Conservation (phyloP, 2,797 vertebrate species). For the Distichodus sexfasciatus region DNA sequence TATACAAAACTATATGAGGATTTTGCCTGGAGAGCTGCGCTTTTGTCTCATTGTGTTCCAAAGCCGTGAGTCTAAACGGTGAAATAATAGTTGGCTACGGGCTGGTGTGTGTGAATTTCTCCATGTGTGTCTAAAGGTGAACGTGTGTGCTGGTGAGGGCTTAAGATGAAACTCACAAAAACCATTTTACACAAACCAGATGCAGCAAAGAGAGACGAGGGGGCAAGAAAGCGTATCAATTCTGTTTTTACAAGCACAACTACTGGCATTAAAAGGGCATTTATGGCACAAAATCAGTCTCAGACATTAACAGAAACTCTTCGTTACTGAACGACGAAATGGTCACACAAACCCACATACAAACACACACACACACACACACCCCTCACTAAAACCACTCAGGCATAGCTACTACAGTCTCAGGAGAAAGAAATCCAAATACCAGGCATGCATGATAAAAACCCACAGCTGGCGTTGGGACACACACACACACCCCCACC, state of each 20-base stretch:
- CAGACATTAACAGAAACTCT: background rate
- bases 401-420: constrained; percentile 57
- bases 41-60: background rate
- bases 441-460: constrained; percentile 70
- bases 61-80: background rate
- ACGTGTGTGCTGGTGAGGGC: background rate
- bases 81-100: background rate
- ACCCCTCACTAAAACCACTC: constrained; percentile 22
- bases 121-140: background rate
- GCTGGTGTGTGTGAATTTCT: constrained; percentile 3
- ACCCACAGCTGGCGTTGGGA: constrained; percentile 63
- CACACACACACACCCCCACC: constrained; percentile 18
- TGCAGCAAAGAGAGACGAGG: background rate
- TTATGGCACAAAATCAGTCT: background rate
- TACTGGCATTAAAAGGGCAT: background rate
- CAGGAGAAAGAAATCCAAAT: constrained; percentile 70
- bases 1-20: background rate
- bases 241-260: background rate
- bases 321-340: background rate
- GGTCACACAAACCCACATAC: background rate
- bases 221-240: background rate
- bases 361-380: background rate
- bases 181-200: constrained; percentile 13
- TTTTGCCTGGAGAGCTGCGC: background rate
- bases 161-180: background rate